Evolutionary conservation across 2,797 vertebrate genomes (phyloP), one percentile per base, ranked within the genome.

Genomic region (Periparus ater): DNA sequence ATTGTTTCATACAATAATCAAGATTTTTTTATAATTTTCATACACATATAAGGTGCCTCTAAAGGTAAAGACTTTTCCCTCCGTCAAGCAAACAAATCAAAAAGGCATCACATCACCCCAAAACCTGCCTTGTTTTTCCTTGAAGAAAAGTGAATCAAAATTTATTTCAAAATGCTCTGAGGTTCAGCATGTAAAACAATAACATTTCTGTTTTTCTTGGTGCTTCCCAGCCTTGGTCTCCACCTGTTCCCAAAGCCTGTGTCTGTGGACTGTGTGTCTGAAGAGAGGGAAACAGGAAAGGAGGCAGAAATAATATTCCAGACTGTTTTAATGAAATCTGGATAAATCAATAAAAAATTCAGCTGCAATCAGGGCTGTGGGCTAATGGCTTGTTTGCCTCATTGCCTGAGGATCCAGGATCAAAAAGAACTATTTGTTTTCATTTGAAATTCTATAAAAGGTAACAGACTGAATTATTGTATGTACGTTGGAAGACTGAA

Each of bases 201-300:
- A 62, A 51, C 38, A 74, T 57, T 78, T 81, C 90, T 97, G 91
- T 93, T 98, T 96, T 89, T 84, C 84, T 95, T 97, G 95, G 96
- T 93, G 54, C 7, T 78, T 92, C 40, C 55, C 45, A 70, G 55
- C 73, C 88, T 50, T 83, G 88, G 89, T 95, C 81, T 95, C 86
- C 66, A 27, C 88, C 85, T 95, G 83, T 67, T 88, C 91, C 85
- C 88, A 91, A 87, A 95, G 63, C 47, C 74, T 74, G 70, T 61
- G 83, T 44, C 2, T 93, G 36, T 72, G 44, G 61, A 68, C 75
- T 76, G 9, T 40, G 79, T 58, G 77, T 81, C 42, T 75, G 63
- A 89, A 78, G 72, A 85, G 83, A 79, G 82, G 94, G 93, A 95
- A 95, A 62, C 9, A 54, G 63, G 54, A 68, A 58, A 89, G 42